Percentiles rank a stretch among this genome's conserved stretches.
Conservation (phyloP, 2,888 invertebrate species). For the Tolmerus cingulatus region DNA sequence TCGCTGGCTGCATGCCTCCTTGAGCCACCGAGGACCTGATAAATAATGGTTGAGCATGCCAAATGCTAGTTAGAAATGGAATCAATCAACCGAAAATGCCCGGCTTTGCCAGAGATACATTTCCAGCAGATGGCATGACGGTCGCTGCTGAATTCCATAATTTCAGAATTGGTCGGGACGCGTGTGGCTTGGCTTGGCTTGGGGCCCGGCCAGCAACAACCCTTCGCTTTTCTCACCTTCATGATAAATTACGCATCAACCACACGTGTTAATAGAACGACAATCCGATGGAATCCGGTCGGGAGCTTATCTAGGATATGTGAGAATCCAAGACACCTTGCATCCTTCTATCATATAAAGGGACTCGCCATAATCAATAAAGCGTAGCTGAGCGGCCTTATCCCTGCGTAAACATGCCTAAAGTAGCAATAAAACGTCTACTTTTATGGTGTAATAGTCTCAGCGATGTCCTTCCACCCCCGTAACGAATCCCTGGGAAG, state of each 20-base stretch:
- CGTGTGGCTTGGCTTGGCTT: background rate
- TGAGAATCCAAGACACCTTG: background rate
- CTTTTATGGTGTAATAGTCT: conserved; percentile 17
- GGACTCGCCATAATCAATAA: conserved; percentile 17
- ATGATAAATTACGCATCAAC: background rate
- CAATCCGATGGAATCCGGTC: background rate
- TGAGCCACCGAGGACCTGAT: background rate
- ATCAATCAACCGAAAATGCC: background rate
- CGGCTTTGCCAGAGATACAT: background rate
- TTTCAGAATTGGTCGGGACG: background rate
- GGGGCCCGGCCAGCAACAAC: background rate
- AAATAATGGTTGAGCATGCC: background rate
- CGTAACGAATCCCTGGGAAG: background rate
- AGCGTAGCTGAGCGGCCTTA: conserved; percentile 23
- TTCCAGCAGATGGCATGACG: background rate
- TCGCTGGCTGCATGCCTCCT: background rate
- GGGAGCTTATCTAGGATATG: background rate
- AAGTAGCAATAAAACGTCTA: conserved; percentile 36
- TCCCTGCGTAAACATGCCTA: conserved; percentile 25
- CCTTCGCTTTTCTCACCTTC: background rate
- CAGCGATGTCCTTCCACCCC: background rate
- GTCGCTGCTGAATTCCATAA: background rate
- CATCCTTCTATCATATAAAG: background rate
- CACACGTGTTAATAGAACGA: background rate
- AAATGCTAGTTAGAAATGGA: background rate